phyloP scores from a whole-genome alignment of 2,888 invertebrate genomes.

The Cheilosia urbana region DNA sequence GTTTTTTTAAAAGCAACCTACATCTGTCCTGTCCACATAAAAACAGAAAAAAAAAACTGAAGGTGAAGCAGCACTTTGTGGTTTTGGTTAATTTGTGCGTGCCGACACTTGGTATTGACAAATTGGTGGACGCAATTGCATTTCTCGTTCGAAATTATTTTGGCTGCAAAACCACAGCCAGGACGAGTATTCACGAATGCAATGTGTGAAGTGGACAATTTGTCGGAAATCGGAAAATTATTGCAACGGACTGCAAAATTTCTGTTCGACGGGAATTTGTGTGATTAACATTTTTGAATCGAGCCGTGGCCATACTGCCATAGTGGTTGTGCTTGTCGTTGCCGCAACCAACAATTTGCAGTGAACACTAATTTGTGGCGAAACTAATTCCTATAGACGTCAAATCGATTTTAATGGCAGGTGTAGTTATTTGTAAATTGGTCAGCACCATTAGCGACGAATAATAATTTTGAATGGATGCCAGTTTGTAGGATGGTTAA shows the following conservation, averaged over 20 bases:
- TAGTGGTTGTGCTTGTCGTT: background rate
- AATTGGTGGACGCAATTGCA: conserved; percentile 39
- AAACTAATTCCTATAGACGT: background rate
- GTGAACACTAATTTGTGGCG: conserved; percentile 23
- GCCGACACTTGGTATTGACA: conserved; percentile 45
- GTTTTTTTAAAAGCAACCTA: background rate
- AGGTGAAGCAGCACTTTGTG: conserved; percentile 10
- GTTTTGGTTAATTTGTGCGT: conserved; percentile 53
- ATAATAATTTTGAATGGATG: background rate
- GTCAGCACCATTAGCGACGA: background rate
- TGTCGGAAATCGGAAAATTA: conserved; percentile 17
- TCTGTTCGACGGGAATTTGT: conserved; percentile 6
- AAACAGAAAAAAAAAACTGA: background rate
- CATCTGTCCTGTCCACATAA: background rate
- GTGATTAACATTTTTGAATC: conserved; percentile 17
- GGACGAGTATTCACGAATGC: background rate
- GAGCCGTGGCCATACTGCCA: background rate
- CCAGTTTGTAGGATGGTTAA: background rate
- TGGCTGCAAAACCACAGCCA: conserved; percentile 7
- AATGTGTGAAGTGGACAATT: conserved; percentile 18
- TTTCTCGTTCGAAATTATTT: conserved; percentile 21
- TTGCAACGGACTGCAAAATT: conserved; percentile 9
- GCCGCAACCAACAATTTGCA: background rate
- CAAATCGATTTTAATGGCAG: conserved; percentile 9
- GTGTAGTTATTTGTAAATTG: conserved; percentile 4